Evolutionary conservation across 2,888 invertebrate species (phyloP).

Genomic region (Spodoptera littoralis): DNA sequence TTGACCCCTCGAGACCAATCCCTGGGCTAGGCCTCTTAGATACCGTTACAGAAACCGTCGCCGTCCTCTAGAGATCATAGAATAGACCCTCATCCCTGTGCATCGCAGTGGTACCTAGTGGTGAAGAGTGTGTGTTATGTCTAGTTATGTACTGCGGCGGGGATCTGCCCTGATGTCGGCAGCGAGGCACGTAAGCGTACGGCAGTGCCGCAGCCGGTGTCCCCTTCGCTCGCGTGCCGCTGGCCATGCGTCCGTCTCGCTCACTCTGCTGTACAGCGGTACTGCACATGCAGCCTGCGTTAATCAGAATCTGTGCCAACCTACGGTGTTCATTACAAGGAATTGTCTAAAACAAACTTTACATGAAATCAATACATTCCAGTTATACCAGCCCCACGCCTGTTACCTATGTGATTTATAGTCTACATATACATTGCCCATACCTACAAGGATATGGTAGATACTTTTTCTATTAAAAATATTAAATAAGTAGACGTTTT

Average conservation of each 20-base stretch:
- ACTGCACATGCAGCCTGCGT: slow-evolving; percentile 82
- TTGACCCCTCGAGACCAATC: slow-evolving; percentile 45
- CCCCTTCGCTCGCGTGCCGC: slow-evolving; percentile 70
- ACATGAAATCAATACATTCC: slow-evolving; percentile 39
- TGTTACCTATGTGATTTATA: slow-evolving; percentile 33
- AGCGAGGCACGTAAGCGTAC: slow-evolving; percentile 46
- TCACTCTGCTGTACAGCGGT: slow-evolving; percentile 68
- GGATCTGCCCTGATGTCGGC: slow-evolving; percentile 39
- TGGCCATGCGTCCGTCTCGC: slow-evolving; percentile 65
- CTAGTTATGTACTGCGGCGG: slow-evolving; percentile 48
- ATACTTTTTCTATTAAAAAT: slow-evolving; percentile 29
- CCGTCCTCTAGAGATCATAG: slow-evolving; percentile 39
- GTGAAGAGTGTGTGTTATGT: slow-evolving; percentile 48
- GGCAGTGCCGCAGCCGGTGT: slow-evolving; percentile 77
- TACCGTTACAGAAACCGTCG: slow-evolving; percentile 24
- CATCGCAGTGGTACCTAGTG: slow-evolving; percentile 54
- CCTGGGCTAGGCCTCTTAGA: slow-evolving; percentile 45
- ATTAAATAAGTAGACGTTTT: slow-evolving; percentile 21
- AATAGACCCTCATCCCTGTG: slow-evolving; percentile 53
- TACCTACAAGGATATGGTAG: slow-evolving; percentile 42
- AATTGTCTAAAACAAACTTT: slow-evolving; percentile 31
- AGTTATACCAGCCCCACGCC: slow-evolving; percentile 28
- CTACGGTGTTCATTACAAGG: slow-evolving; percentile 55
- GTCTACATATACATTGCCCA: slow-evolving; percentile 21
- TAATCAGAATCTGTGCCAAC: slow-evolving; percentile 69